phyloP scores from a whole-genome alignment of 2,888 invertebrate genomes.

The Callyntrura sp. region DNA sequence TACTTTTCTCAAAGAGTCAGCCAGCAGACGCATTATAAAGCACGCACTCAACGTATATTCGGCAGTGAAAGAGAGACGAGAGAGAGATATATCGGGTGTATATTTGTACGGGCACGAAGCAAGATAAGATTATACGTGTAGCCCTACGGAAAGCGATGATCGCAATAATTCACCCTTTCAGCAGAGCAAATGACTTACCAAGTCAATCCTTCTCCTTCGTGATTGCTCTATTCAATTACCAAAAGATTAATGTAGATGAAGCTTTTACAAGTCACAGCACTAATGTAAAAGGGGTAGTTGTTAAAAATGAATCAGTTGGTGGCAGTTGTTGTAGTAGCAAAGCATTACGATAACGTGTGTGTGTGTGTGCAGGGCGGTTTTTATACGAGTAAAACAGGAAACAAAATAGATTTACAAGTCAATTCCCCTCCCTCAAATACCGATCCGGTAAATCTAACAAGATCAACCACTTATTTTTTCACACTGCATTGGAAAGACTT shows the following conservation, averaged over 20 bases:
- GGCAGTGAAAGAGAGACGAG: too few species aligned
- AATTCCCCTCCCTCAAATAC: constrained; percentile 63
- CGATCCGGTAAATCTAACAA: constrained; percentile 40
- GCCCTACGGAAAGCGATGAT: constrained; percentile 46
- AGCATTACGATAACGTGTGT: neutral
- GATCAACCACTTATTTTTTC: constrained; percentile 52
- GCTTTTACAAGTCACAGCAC: constrained; percentile 50
- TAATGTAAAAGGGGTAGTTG: constrained; percentile 43
- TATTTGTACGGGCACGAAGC: too few species aligned
- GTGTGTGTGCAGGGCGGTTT: constrained; percentile 19
- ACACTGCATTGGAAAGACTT: constrained; percentile 13
- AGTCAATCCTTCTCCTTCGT: constrained; percentile 61
- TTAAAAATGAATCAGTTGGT: constrained; percentile 63
- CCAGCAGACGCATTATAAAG: neutral
- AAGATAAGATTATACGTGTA: neutral
- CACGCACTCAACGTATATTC: neutral
- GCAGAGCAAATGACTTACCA: constrained; percentile 65
- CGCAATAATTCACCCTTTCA: constrained; percentile 79
- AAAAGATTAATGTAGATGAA: constrained; percentile 74
- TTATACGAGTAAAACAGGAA: constrained; percentile 20
- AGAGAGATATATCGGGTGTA: neutral
- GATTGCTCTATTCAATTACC: constrained; percentile 78
- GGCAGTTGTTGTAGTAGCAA: constrained; percentile 46
- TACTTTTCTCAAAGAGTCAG: neutral
- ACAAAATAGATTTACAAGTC: constrained; percentile 65